These are phyloP conservation scores for Petrocephalus schoutedeni DNA, from an alignment of 2,797 vertebrate species.

Conservation along the genomic window DNA sequence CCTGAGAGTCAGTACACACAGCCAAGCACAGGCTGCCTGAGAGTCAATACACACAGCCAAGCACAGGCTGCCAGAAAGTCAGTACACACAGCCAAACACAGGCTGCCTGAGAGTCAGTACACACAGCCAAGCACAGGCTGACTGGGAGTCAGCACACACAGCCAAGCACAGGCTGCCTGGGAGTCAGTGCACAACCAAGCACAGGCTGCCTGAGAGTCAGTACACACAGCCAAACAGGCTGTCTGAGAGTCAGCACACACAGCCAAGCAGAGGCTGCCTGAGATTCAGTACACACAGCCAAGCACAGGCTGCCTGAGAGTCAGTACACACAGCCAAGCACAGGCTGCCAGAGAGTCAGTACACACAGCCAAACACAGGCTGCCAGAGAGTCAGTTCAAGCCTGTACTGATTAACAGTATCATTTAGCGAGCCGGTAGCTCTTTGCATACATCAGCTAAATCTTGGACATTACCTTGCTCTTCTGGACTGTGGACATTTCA, in stretches of 20 bases:
- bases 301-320: no score
- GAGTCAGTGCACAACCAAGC: neutral
- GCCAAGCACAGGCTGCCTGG: no score
- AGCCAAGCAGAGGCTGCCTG: no score
- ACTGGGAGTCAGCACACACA: no score
- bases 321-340: neutral
- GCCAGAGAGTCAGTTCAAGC: neutral
- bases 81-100: neutral
- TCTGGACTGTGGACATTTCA: neutral
- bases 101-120: neutral
- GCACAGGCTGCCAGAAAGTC: neutral
- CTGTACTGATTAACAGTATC: neutral
- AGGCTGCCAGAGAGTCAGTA: neutral
- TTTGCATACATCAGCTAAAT: neutral
- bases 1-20: neutral
- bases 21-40: neutral
- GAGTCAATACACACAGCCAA: neutral
- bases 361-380: neutral
- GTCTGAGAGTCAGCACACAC: no score
- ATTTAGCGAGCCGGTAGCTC: neutral
- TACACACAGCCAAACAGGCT: neutral
- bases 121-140: neutral
- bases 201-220: neutral
- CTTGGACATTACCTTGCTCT: neutral
- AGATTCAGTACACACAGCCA: no score